These are phyloP conservation scores for Atopsyche davidsoni DNA, from an alignment of 1,140 invertebrate genomes.

Conservation along the genomic window DNA sequence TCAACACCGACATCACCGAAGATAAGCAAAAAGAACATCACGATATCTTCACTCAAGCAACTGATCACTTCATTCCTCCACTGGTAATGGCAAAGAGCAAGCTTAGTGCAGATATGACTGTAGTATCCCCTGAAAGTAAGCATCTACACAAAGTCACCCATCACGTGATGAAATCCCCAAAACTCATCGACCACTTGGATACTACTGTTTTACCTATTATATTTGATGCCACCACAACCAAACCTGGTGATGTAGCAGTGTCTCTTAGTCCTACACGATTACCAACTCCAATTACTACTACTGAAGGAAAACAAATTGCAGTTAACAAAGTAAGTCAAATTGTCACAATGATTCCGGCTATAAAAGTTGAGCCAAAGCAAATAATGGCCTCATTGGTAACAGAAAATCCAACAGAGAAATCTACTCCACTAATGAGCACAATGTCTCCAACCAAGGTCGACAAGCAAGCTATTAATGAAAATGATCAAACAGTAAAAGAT, in stretches of 20 bases:
- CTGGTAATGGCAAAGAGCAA: slow-evolving; percentile 48
- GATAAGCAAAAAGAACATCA: slow-evolving; percentile 41
- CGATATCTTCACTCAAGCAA: slow-evolving; percentile 44
- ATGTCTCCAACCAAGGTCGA: too few relatives aligned
- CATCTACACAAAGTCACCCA: slow-evolving; percentile 39
- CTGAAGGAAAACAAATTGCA: not conserved
- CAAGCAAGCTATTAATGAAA: too few relatives aligned
- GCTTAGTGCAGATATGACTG: slow-evolving; percentile 46
- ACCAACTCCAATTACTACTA: not conserved
- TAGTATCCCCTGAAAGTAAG: slow-evolving; percentile 45
- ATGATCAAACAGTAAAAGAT: too few relatives aligned
- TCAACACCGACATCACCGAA: not conserved
- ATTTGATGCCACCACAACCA: slow-evolving; percentile 8
- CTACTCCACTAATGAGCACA: too few relatives aligned
- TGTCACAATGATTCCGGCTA: not conserved
- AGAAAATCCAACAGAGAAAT: slow-evolving; percentile 3
- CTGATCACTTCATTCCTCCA: slow-evolving; percentile 47
- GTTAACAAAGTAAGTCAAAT: not conserved
- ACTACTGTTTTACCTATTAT: not conserved
- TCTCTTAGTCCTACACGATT: not conserved
- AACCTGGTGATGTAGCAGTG: not conserved
- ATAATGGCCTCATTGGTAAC: slow-evolving; percentile 1
- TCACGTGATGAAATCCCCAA: too few relatives aligned
- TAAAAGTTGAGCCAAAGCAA: not conserved
- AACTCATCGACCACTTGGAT: slow-evolving; percentile 23